Conservation (phyloP, 1,140 invertebrate species). For the Sycophila sp. region DNA sequence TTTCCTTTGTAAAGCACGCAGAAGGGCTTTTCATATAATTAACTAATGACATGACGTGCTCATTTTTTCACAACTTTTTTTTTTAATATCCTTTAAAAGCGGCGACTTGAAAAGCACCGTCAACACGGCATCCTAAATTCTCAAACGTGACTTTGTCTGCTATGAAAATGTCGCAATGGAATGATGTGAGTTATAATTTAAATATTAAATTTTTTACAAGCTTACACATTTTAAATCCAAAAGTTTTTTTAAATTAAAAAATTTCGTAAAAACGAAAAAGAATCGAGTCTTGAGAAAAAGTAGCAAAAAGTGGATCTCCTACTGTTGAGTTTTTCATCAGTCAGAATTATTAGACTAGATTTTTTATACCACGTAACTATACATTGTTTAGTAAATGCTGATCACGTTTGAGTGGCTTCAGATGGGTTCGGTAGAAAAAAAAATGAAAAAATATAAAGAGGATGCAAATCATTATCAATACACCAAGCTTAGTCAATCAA, state of each 20-base stretch:
- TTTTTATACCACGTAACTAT: constrained; percentile 47
- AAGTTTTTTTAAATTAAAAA: background rate
- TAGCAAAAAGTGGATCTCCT: too few relatives aligned
- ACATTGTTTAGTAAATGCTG: constrained; percentile 47
- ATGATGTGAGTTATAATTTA: constrained; percentile 46
- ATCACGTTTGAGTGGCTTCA: constrained; percentile 44
- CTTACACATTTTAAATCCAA: background rate
- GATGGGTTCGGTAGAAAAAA: constrained; percentile 49
- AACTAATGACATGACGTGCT: constrained; percentile 3
- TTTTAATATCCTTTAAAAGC: background rate
- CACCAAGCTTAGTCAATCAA: constrained; percentile 12
- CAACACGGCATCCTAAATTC: constrained; percentile 37
- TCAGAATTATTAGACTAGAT: constrained; percentile 56
- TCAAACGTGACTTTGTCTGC: constrained; percentile 45
- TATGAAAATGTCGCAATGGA: constrained; percentile 44
- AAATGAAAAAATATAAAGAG: constrained; percentile 49
- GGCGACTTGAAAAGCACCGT: constrained; percentile 18
- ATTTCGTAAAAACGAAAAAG: background rate
- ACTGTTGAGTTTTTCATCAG: constrained; percentile 46
- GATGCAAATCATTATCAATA: constrained; percentile 23
- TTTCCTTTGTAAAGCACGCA: constrained; percentile 3
- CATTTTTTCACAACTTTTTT: constrained; percentile 1
- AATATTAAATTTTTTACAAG: constrained; percentile 31
- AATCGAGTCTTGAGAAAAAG: constrained; percentile 31
- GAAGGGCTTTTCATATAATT: background rate